Conservation (phyloP, 2,888 invertebrate genomes). For the Leucozona laternaria region DNA sequence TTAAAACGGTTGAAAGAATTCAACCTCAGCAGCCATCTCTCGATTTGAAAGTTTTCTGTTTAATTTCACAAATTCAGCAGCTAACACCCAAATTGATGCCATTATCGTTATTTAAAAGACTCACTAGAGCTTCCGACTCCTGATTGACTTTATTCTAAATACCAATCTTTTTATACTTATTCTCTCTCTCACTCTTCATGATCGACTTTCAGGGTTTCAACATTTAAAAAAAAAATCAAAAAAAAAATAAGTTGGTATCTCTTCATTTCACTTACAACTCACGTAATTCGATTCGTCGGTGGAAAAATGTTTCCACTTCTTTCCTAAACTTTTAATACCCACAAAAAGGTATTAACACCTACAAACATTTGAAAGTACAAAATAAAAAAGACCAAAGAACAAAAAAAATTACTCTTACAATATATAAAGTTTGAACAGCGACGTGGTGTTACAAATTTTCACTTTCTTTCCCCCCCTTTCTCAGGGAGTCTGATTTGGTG, state of each 20-base stretch:
- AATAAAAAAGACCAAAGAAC: neutral
- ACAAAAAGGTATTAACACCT: slow-evolving; percentile 75
- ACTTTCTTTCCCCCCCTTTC: neutral
- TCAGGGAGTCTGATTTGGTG: neutral
- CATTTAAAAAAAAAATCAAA: slow-evolving; percentile 18
- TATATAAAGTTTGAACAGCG: slow-evolving; percentile 53
- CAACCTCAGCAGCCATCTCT: neutral
- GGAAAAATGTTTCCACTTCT: slow-evolving; percentile 51
- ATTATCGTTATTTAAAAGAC: neutral
- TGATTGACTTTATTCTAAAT: slow-evolving; percentile 6
- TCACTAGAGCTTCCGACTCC: neutral
- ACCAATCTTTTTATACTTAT: neutral
- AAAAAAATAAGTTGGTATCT: slow-evolving; percentile 14
- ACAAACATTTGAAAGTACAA: slow-evolving; percentile 62
- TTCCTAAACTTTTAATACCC: slow-evolving; percentile 70
- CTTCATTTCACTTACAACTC: slow-evolving; percentile 71
- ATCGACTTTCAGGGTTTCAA: slow-evolving; percentile 10
- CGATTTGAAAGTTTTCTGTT: neutral
- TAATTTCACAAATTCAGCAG: neutral
- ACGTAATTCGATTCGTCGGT: slow-evolving; percentile 73
- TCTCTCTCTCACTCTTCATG: neutral
- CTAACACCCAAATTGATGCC: neutral
- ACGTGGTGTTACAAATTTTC: slow-evolving; percentile 64
- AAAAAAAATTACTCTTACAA: slow-evolving; percentile 24
- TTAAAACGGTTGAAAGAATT: neutral